Evolutionary conservation across 1,140 invertebrate genomes (phyloP), one percentile per base, ranked within the genome.

Genomic region (Zaprionus tsacasi): DNA sequence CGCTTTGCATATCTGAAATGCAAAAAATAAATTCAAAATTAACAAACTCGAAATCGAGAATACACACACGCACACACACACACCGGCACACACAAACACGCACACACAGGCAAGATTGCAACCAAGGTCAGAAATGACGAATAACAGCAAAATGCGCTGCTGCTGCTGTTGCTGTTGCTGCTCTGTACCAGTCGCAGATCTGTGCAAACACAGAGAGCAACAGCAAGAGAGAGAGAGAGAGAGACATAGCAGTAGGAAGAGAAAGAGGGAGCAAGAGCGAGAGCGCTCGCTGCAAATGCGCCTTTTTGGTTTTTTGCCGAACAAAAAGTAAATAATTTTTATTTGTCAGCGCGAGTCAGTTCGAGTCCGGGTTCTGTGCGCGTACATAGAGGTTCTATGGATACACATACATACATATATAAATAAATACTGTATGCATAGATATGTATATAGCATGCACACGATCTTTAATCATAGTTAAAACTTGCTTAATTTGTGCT

Each of bases 141-240:
- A 91, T 91, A 89, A 91, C 86, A 91, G 82, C 82, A 91, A 91
- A 83, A 88, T 88, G 83, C 83, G 83, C 85, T 88, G 61, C 38
- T 60, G 50, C 38, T 76, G 30, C 30, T 69, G 56, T 40, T 57
- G 10, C 36, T 54, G 50, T 40, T 57, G 10, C 36, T 54, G 50
- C 38, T 85, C 61, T 79, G 79, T 89, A 83, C 83, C 85, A 88
- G 83, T 83, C 81, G 63, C 76, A 79, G 82, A 86, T 89, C 83
- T 75, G 68, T 79, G 79, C 78, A 52, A 43, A 68, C 27, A 65
- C 33, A 63, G 17, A 57, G 50, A 72, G 40, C 40, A 48, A 57
- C 25, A 38, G 45, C 54, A 43, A 58, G 55, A 50, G 57, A 54
- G 36, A 35, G 56, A 48, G 68, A 52, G 63, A 48, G 50, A 38